Conservation (phyloP, 1,140 invertebrate species). For the Temnothorax longispinosus region DNA sequence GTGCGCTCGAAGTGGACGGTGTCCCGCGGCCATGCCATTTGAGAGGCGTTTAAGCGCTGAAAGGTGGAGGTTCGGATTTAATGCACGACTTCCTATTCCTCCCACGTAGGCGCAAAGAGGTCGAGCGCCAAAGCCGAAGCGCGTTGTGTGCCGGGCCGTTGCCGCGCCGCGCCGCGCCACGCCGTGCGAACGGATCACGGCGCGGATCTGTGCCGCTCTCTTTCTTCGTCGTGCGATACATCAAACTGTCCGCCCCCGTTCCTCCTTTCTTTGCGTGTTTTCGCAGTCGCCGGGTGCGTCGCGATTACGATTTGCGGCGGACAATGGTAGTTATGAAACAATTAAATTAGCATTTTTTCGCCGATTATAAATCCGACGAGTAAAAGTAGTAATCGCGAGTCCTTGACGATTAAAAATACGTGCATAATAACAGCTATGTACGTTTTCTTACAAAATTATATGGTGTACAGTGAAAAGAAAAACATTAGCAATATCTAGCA, state of each 20-base stretch:
- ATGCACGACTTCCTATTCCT: conserved; percentile 80
- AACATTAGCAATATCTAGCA: neutral
- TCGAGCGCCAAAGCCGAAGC: conserved; percentile 53
- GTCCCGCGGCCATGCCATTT: conserved; percentile 66
- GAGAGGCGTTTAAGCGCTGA: conserved; percentile 75
- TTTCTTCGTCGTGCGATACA: conserved; percentile 58
- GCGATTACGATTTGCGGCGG: conserved; percentile 19
- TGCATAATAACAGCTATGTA: neutral
- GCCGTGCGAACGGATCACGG: neutral
- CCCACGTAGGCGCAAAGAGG: conserved; percentile 78
- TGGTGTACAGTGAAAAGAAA: neutral
- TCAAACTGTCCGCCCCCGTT: conserved; percentile 39
- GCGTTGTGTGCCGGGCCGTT: conserved; percentile 26
- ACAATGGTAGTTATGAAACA: neutral
- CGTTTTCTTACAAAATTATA: neutral
- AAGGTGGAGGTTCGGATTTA: conserved; percentile 77
- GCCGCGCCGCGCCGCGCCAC: neutral
- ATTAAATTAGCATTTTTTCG: neutral
- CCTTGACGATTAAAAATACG: neutral
- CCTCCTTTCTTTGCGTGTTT: neutral
- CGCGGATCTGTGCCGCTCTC: conserved; percentile 60
- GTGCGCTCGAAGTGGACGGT: conserved; percentile 30
- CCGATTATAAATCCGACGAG: neutral
- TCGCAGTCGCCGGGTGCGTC: conserved; percentile 3
- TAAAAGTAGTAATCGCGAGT: conserved; percentile 12